phyloP scores from a whole-genome alignment of 2,888 invertebrate species.

The Stenodema calcarata region DNA sequence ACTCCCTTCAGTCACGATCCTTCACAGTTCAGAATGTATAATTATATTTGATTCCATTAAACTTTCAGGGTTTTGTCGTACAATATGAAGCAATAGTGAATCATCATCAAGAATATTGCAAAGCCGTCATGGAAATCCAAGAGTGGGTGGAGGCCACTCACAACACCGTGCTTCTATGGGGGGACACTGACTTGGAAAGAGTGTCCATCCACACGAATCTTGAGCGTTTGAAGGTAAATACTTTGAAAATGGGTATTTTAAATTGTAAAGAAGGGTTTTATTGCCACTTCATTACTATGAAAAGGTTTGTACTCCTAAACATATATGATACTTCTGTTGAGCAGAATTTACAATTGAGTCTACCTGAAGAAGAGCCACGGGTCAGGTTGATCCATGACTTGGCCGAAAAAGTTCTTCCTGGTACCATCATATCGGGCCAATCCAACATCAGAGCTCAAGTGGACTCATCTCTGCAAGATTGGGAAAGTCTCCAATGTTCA shows the following conservation, averaged over 20 bases:
- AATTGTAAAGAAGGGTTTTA: too few relatives aligned
- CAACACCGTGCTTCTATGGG: slow-evolving; percentile 81
- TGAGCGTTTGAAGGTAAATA: slow-evolving; percentile 73
- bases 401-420: slow-evolving; percentile 90
- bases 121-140: slow-evolving; percentile 83
- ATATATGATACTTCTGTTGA: slow-evolving; percentile 30
- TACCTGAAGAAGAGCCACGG: slow-evolving; percentile 86
- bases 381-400: slow-evolving; percentile 79
- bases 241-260: too few relatives aligned
- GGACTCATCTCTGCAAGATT: slow-evolving; percentile 87
- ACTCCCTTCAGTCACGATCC: neutral
- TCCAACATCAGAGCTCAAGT: slow-evolving; percentile 85
- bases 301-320: too few relatives aligned
- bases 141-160: slow-evolving; percentile 87
- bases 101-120: slow-evolving; percentile 87
- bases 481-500: slow-evolving; percentile 81
- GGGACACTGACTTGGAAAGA: slow-evolving; percentile 81
- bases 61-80: slow-evolving; percentile 72
- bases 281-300: too few relatives aligned
- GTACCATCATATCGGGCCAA: slow-evolving; percentile 83
- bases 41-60: neutral
- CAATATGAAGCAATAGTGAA: slow-evolving; percentile 86
- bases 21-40: neutral
- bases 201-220: slow-evolving; percentile 86
- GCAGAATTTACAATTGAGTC: slow-evolving; percentile 74